Evolutionary conservation across 2,113 vertebrate genomes (phyloP).

Genomic region (Plecotus auritus): DNA sequence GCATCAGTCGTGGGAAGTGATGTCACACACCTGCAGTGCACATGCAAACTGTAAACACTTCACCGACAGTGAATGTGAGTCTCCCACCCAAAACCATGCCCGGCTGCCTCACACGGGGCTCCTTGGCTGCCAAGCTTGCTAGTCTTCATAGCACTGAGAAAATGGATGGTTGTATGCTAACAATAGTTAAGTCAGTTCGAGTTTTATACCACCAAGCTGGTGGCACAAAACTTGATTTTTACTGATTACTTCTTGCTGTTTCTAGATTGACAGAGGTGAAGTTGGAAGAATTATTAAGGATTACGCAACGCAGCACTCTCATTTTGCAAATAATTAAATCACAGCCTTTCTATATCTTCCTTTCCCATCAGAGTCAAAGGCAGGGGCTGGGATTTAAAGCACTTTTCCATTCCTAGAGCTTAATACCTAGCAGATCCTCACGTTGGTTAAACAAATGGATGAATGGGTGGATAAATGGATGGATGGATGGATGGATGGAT

Average conservation of each 20-base stretch:
- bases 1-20: slow-evolving; percentile 58
- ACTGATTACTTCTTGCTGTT: neutral
- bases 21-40: slow-evolving; percentile 63
- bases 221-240: neutral
- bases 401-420: neutral
- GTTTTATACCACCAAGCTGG: neutral
- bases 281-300: neutral
- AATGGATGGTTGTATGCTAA: neutral
- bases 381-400: neutral
- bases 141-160: neutral
- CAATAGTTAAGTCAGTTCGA: neutral
- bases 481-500: neutral
- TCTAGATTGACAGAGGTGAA: neutral
- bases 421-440: neutral
- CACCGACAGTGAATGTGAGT: neutral
- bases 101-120: slow-evolving; percentile 26
- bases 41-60: slow-evolving; percentile 48
- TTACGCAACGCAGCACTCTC: neutral
- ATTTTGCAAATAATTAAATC: neutral
- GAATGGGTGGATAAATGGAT: neutral
- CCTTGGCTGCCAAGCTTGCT: neutral
- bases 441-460: neutral
- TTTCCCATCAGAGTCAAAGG: neutral
- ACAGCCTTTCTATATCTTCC: neutral
- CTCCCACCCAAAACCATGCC: neutral